Evolutionary conservation across 2,797 vertebrate genomes (phyloP), one percentile per base, ranked within the genome.

Genomic region (Melanotaenia parkinsoni): DNA sequence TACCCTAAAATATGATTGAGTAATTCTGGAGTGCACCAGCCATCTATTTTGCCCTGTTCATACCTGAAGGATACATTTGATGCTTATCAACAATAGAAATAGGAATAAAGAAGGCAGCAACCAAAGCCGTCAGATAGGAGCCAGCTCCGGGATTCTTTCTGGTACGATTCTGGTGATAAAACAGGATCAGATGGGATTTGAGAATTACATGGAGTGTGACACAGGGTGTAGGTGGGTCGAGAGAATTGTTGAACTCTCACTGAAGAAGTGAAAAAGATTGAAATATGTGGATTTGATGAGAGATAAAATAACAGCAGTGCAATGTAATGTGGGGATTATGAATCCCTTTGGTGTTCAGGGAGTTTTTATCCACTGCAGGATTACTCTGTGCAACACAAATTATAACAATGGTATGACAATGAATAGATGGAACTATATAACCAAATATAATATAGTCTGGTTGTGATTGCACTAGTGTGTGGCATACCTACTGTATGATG

Each of bases 401-500:
- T 38, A 59, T 63, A 61, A 45, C 32, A 66, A 58, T 0, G 54
- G 35, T 24, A 35, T 11, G 43, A 77, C 64, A 80, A 59, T 74
- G 67, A 79, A 62, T 59, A 70, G 38, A 70, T 67, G 74, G 72
- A 84, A 73, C 43, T 61, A 70, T 59, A 26, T 67, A 60, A 80
- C 57, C 76, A 59, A 50, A 69, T 74, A 61, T 33, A 67, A 60
- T 43, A 57, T 16, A 78, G 79, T 66, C 58, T 73, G 63, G 71
- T 26, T 79, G 82, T 78, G 79, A 82, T 85, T 79, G 74, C 78
- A 79, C 45, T 40, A 67, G 67, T 70, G 84, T 65, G 72, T 72
- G 63, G 79, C 81, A 90, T 85, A 87, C 82, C 82, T 80, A 9
- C 38, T 13, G 24, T 72, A 50, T 73, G 80, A 86, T 90, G 88